Evolutionary conservation across 2,797 vertebrate species (phyloP).

Genomic region (Macropus fuliginosus): DNA sequence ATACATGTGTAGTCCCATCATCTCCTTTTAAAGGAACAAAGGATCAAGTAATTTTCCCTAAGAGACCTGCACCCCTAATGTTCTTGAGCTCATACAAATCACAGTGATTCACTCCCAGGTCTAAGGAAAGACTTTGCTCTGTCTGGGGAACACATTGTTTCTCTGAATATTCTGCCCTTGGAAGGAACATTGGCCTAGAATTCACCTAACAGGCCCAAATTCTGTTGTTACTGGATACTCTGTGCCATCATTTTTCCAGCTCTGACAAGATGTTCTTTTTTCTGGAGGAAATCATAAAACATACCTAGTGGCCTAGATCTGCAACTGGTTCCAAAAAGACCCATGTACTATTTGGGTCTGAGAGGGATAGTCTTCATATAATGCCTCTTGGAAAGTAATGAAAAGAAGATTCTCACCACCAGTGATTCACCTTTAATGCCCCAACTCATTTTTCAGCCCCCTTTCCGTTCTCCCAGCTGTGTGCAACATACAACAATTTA

Average conservation of each 20-base stretch:
- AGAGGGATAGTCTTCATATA: conserved; percentile 22
- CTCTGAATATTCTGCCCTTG: conserved; percentile 68
- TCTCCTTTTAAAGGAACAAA: conserved; percentile 39
- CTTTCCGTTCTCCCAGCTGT: not conserved
- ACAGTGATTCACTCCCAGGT: not conserved
- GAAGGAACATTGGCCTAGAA: conserved; percentile 75
- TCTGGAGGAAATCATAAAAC: conserved; percentile 79
- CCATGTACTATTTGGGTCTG: conserved; percentile 37
- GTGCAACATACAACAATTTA: conserved; percentile 19
- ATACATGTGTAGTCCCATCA: not conserved
- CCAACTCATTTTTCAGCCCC: accelerated
- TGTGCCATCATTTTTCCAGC: conserved; percentile 79
- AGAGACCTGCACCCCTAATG: not conserved
- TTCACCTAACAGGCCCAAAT: conserved; percentile 67
- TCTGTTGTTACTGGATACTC: conserved; percentile 81
- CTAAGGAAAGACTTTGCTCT: conserved; percentile 38
- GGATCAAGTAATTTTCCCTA: conserved; percentile 24
- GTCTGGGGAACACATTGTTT: conserved; percentile 40
- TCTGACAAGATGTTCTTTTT: conserved; percentile 70
- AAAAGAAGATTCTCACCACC: conserved; percentile 46
- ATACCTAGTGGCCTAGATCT: conserved; percentile 70
- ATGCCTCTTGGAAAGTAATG: conserved; percentile 59
- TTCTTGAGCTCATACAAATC: not conserved
- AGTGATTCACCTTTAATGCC: conserved; percentile 35
- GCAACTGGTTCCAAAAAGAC: not conserved